phyloP scores from a whole-genome alignment of 2,888 invertebrate species.

The Erebia aethiops region DNA sequence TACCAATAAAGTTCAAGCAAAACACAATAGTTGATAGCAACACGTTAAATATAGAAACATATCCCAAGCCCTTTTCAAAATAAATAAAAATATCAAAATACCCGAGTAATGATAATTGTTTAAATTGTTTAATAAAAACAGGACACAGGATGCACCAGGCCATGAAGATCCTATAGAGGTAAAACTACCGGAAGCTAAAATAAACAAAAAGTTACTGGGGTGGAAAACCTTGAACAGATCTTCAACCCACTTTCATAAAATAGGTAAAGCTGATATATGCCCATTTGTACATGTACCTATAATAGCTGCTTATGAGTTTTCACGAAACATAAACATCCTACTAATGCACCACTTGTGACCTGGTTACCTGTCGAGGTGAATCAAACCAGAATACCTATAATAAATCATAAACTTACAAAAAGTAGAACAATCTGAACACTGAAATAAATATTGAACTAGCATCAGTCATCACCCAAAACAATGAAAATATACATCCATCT shows the following conservation, averaged over 20 bases:
- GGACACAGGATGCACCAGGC: no score
- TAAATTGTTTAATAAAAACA: neutral
- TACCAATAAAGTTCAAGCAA: neutral
- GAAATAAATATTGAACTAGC: neutral
- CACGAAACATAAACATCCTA: conserved; percentile 17
- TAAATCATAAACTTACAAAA: conserved; percentile 25
- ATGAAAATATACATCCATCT: neutral
- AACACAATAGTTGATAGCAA: no score
- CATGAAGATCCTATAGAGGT: conserved; percentile 4
- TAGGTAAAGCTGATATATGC: conserved; percentile 12
- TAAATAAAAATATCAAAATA: neutral
- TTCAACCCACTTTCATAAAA: conserved; percentile 17
- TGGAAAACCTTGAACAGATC: conserved; percentile 17
- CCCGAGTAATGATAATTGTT: neutral
- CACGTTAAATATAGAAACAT: no score
- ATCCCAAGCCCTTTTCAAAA: neutral
- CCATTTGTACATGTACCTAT: no score
- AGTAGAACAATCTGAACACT: neutral
- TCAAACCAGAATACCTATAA: conserved; percentile 22
- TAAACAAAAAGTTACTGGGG: conserved; percentile 9
- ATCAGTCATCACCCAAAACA: neutral
- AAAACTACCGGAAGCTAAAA: conserved; percentile 13
- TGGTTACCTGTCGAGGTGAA: conserved; percentile 26
- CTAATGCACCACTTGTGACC: conserved; percentile 27
- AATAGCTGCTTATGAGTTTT: neutral